Percentiles rank a stretch among this genome's conserved stretches.
Conservation (phyloP, 2,113 vertebrate genomes). For the Chauna torquata region DNA sequence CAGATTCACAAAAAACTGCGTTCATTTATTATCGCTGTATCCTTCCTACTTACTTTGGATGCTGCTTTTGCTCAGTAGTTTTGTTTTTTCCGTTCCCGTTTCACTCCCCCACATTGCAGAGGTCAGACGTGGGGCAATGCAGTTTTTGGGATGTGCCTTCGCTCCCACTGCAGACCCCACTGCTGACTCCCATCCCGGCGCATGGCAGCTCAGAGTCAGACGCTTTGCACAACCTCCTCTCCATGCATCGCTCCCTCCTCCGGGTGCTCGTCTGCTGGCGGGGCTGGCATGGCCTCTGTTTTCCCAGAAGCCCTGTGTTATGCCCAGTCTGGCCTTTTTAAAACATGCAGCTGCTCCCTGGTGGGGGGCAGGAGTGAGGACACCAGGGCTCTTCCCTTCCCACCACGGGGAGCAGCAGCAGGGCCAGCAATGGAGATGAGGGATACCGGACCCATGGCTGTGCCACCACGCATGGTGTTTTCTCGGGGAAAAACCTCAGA, state of each 20-base stretch:
- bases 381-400: not conserved
- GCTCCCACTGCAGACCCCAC: not conserved
- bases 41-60: not conserved
- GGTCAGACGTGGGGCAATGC: not conserved
- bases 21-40: not conserved
- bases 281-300: fast-evolving
- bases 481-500: not conserved
- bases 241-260: fast-evolving
- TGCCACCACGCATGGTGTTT: not conserved
- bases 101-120: not conserved
- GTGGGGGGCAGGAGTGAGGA: not conserved
- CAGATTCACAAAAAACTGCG: not conserved
- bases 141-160: not conserved
- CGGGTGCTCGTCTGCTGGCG: not conserved
- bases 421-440: not conserved
- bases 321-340: not conserved
- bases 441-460: not conserved
- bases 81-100: not conserved
- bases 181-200: not conserved
- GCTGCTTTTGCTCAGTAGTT: not conserved
- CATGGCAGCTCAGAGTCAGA: not conserved
- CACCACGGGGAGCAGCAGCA: not conserved
- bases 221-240: not conserved
- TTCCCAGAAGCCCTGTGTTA: not conserved
- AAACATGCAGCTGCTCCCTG: not conserved